Conservation (phyloP, 2,113 vertebrate species). For the Fukomys damarensis region DNA sequence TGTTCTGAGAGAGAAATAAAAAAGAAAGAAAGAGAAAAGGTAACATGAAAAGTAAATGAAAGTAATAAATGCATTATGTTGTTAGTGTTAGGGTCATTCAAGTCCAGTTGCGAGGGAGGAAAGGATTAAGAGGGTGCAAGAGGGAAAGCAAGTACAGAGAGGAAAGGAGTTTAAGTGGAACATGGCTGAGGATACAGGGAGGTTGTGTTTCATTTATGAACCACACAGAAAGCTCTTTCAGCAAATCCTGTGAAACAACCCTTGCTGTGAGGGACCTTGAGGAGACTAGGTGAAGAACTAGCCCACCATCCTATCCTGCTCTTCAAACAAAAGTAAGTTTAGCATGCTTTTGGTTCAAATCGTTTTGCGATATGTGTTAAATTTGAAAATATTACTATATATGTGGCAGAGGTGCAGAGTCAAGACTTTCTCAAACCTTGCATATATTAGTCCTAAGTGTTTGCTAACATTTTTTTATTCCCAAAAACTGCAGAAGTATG, state of each 20-base stretch:
- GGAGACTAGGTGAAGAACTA: background rate
- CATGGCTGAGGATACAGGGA: too few species aligned
- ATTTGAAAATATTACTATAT: background rate
- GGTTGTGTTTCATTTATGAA: background rate
- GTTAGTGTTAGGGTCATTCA: background rate
- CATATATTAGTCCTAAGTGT: background rate
- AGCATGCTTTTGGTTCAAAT: background rate
- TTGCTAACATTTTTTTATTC: background rate
- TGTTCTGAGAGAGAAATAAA: background rate
- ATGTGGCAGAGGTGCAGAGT: background rate
- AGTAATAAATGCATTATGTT: background rate
- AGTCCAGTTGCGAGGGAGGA: background rate
- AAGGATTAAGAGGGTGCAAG: background rate
- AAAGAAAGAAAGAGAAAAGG: background rate
- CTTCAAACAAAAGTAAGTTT: background rate
- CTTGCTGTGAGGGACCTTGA: background rate
- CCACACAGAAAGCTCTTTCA: background rate
- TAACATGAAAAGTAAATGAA: background rate
- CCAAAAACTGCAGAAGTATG: background rate
- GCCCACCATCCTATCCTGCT: background rate
- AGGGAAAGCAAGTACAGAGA: too few species aligned
- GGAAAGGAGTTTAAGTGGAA: too few species aligned
- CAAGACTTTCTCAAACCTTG: background rate
- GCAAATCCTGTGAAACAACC: background rate
- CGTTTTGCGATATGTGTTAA: background rate